Conservation (phyloP, 1,140 invertebrate genomes). For the Eurytemora carolleeae region DNA sequence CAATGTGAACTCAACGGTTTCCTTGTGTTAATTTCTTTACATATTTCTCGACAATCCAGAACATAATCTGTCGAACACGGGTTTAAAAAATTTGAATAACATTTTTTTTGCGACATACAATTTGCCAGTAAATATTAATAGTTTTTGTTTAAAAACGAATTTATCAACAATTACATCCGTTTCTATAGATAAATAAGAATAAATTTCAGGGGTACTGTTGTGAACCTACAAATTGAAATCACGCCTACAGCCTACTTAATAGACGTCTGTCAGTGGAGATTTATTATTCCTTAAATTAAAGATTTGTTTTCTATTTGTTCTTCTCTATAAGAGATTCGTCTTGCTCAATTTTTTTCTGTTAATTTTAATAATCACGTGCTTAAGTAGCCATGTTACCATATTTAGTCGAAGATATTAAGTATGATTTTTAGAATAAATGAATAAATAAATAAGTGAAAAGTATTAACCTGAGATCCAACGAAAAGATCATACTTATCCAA, state of each 20-base stretch:
- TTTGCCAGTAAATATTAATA: background rate
- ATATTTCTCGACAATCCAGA: too few species aligned
- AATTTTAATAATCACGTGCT: too few species aligned
- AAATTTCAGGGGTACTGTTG: background rate
- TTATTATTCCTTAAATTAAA: background rate
- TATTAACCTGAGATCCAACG: slow-evolving; percentile 64
- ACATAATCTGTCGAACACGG: too few species aligned
- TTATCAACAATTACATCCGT: too few species aligned
- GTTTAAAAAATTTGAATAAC: background rate
- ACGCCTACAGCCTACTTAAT: background rate
- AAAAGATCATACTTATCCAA: slow-evolving; percentile 90
- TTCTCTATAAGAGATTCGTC: background rate
- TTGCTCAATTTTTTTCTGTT: too few species aligned
- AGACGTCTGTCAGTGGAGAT: background rate
- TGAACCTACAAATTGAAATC: background rate
- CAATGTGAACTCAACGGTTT: too few species aligned
- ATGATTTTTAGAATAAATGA: background rate
- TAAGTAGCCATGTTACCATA: too few species aligned
- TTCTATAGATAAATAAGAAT: too few species aligned
- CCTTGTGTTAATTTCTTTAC: too few species aligned
- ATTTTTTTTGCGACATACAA: background rate
- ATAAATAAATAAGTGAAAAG: background rate
- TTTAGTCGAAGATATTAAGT: too few species aligned
- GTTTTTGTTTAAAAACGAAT: background rate
- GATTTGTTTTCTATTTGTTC: background rate